Base-by-base conservation (phyloP, 2,113 vertebrate genomes). In the Chaetorhynchus papuensis region DNA sequence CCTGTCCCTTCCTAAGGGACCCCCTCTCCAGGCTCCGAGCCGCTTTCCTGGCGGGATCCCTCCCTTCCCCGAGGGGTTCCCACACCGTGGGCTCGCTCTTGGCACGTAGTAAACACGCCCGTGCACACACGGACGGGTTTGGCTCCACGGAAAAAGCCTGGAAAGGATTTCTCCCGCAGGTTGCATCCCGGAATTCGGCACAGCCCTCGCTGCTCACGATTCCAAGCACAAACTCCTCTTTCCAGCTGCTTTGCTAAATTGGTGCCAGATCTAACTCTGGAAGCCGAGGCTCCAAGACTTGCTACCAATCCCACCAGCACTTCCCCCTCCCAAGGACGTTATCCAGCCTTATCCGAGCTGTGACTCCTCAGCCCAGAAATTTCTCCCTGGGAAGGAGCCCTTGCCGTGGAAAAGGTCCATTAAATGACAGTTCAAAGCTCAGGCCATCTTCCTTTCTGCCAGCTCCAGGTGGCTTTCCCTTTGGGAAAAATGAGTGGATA, bases 211-310 rank as follows among this genome's bases (percentile, higher is more conserved):
- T 90, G 84, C 87, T 96, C 92, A 91, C 59, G 30, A 95, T 94
- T 92, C 92, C 61, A 23, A 81, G 96, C 79, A 95, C 87, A 96
- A 93, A 56, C 86, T 83, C 94, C 78, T 96, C 88, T 90, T 68
- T 93, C 89, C 96, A 94, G 96, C 95, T 96, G 87, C 94, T 96
- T 89, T 83, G 86, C 93, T 96, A 84, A 93, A 79, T 94, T 54
- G 79, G 81, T 94, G 84, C 89, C 92, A 97, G 94, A 53, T 74
- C 89, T 66, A 65, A 93, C 93, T 82, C 65, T 71, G 84, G 92
- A 88, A 93, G 87, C 75, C 82, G 77, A 95, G 85, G 56, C 86
- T 96, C 28, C 21, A 66, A 96, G 94, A 44, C 74, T 83, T 15
- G 71, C 87, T 90, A 27, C 94, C 78, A 82, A 94, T 90, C 94